phyloP scores from a whole-genome alignment of 2,797 vertebrate species.

The Pangasius sanitwongsei region DNA sequence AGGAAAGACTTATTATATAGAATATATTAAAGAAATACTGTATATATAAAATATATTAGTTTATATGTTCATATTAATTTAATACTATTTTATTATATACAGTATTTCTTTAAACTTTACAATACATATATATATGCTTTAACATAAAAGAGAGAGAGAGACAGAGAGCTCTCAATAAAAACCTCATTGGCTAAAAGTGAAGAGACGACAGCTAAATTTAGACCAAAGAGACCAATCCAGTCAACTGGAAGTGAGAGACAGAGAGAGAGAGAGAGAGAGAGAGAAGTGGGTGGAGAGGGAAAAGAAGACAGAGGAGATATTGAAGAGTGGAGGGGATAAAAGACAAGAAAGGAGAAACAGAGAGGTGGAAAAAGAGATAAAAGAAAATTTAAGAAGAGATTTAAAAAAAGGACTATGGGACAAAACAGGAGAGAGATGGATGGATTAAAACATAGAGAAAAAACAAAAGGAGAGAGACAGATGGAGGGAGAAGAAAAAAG shows the following conservation, averaged over 20 bases:
- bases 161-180: background rate
- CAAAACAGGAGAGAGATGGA: background rate
- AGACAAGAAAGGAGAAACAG: background rate
- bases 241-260: slow-evolving; percentile 29
- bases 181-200: background rate
- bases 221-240: slow-evolving; percentile 2
- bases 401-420: background rate
- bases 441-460: background rate
- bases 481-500: slow-evolving; percentile 36
- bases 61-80: background rate
- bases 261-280: background rate
- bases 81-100: background rate
- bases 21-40: no score
- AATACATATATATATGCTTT: no score
- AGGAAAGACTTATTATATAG: background rate
- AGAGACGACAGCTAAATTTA: slow-evolving; percentile 31
- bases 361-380: background rate
- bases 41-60: background rate
- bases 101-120: background rate
- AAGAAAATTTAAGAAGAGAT: background rate
- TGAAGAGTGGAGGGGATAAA: background rate
- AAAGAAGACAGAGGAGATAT: background rate
- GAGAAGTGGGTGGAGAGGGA: slow-evolving; percentile 30
- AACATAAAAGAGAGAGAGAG: background rate
- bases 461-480: background rate